Base-by-base conservation (phyloP, 2,888 invertebrate genomes). In the Deilephila elpenor region DNA sequence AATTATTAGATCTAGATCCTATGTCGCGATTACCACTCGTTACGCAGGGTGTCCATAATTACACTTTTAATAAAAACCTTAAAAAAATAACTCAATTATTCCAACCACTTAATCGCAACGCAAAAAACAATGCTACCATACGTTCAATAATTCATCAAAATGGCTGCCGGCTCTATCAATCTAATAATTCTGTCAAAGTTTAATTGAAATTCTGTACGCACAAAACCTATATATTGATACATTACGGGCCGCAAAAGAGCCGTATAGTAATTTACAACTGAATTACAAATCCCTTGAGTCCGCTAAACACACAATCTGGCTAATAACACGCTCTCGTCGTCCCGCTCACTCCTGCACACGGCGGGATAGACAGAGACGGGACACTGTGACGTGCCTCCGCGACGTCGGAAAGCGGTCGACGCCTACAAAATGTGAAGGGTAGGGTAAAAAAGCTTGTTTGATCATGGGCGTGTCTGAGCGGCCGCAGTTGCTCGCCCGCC, bases 131-230 rank as follows among this genome's bases (percentile, higher is more conserved):
- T 82, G 79, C 76, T 74, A 75, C 78, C 76, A 77, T 75, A 74
- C 83, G 83, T 84, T 90, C 88, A 89, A 91, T 91, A 90, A 91
- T 90, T 91, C 90, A 92, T 87, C 88, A 89, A 86, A 79, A 90
- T 91, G 88, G 92, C 89, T 84, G 78, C 81, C 82, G 80, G 67
- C 59, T 91, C 92, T 91, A 93, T 93, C 92, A 91, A 90, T 90
- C 91, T 92, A 93, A 94, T 94, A 94, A 93, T 93, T 89, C 93
- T 92, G 93, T 94, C 94, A 93, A 91, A 90, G 82, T 91, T 89
- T 91, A 94, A 94, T 94, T 93, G 93, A 91, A 93, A 92, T 93
- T 93, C 93, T 86, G 88, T 82, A 80, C 84, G 84, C 77, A 81
- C 84, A 88, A 89, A 89, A 91, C 89, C 86, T 78, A 73, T 82